Conservation (phyloP, 2,113 vertebrate species). For the Apodemus speciosus region DNA sequence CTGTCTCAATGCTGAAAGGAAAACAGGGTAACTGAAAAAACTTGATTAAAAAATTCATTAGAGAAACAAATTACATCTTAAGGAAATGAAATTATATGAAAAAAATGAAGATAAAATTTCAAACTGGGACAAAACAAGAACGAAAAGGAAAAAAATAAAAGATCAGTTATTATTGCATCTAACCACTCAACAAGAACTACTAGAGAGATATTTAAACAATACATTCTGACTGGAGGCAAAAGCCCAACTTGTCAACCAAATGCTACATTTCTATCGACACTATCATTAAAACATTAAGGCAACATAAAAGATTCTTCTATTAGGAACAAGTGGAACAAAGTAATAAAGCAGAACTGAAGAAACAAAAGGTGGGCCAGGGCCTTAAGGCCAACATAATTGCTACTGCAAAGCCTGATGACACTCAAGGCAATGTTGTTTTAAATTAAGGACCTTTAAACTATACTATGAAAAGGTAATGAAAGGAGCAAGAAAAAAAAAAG, state of each 20-base stretch:
- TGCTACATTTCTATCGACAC: background rate
- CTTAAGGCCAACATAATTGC: background rate
- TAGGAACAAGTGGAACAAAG: background rate
- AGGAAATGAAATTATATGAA: background rate
- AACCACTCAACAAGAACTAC: background rate
- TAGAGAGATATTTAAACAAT: background rate
- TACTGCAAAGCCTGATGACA: background rate
- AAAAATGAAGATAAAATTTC: slow-evolving; percentile 6
- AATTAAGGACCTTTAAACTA: background rate
- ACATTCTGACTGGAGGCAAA: background rate
- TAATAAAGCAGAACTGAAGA: background rate
- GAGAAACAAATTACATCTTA: background rate
- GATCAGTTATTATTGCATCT: background rate
- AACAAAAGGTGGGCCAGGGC: background rate
- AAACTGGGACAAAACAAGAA: background rate
- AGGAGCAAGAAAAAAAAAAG: background rate
- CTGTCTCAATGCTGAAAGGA: slow-evolving; percentile 21
- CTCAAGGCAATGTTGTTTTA: background rate
- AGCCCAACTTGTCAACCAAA: background rate
- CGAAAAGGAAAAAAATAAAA: background rate
- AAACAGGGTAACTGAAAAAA: background rate
- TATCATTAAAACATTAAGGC: background rate
- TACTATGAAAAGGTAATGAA: slow-evolving; percentile 15
- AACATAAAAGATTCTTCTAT: background rate
- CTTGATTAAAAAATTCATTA: background rate